Evolutionary conservation across 2,797 vertebrate genomes (phyloP).

Genomic region (Clangula hyemalis): DNA sequence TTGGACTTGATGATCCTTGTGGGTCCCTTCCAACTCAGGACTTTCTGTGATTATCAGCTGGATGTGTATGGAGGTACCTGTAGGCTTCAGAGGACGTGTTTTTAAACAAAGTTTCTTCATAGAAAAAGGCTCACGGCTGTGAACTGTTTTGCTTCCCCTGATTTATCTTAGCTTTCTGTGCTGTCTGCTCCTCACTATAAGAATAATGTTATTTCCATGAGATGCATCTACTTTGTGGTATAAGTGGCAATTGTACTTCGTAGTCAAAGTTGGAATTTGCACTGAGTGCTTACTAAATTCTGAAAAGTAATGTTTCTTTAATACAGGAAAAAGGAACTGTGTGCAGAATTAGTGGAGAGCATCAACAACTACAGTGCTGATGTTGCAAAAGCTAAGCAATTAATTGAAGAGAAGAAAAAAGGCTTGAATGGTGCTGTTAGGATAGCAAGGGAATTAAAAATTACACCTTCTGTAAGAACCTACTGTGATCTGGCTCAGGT

Average conservation of each 20-base stretch:
- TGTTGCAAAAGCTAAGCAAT: conserved; percentile 66
- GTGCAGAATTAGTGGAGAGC: conserved; percentile 64
- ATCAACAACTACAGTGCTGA: conserved; percentile 50
- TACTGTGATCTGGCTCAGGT: conserved; percentile 73
- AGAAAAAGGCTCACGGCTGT: background rate
- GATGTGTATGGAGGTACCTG: background rate
- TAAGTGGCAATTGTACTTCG: background rate
- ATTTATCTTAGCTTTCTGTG: background rate
- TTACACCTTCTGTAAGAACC: conserved; percentile 40
- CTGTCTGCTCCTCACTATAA: background rate
- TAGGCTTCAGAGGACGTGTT: background rate
- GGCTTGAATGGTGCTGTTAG: conserved; percentile 72
- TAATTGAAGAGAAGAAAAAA: conserved; percentile 71
- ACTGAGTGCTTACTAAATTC: background rate
- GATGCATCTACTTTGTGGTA: background rate
- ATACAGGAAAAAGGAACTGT: conserved; percentile 72
- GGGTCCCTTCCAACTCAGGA: too few species aligned
- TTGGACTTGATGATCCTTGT: too few species aligned
- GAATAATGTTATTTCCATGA: background rate
- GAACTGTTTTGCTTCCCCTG: background rate
- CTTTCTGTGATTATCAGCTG: background rate
- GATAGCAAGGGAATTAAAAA: conserved; percentile 68
- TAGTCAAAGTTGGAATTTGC: background rate
- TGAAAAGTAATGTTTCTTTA: conserved; percentile 44
- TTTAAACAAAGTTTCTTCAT: background rate